Conservation (phyloP, 2,888 invertebrate species). For the Meganola albula region DNA sequence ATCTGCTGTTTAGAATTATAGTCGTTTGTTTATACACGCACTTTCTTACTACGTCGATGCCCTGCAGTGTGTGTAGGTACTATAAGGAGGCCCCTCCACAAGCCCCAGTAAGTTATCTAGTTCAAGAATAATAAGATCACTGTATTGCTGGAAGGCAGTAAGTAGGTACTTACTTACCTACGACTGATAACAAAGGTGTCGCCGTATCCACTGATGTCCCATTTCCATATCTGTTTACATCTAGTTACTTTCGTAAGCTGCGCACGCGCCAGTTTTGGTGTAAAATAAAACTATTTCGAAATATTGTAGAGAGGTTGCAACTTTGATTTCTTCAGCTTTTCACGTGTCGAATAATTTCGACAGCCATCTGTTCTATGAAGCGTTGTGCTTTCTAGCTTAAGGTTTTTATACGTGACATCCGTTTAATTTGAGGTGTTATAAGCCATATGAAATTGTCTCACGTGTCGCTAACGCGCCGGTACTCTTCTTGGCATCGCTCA, state of each 20-base stretch:
- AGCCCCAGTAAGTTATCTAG: no score
- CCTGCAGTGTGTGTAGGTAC: no score
- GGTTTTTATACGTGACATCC: conserved; percentile 53
- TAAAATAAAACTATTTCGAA: conserved; percentile 13
- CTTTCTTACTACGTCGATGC: no score
- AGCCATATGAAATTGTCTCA: conserved; percentile 46
- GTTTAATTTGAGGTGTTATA: conserved; percentile 38
- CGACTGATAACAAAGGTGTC: conserved; percentile 30
- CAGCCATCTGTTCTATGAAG: conserved; percentile 39
- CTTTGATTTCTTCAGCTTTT: not conserved
- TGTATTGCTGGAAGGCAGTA: no score
- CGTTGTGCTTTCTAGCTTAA: conserved; percentile 43
- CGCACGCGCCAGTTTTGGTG: conserved; percentile 20
- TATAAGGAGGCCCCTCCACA: no score
- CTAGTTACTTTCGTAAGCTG: conserved; percentile 35
- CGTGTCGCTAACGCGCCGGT: conserved; percentile 27
- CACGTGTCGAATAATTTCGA: conserved; percentile 30
- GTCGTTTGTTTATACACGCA: no score
- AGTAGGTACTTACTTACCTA: no score
- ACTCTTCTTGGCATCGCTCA: conserved; percentile 21
- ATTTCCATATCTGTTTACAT: conserved; percentile 46
- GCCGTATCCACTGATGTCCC: conserved; percentile 33
- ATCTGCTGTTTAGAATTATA: no score
- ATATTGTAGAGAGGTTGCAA: not conserved
- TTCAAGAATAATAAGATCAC: no score